Conservation (phyloP, 2,797 vertebrate species). For the Toxotes lorentzi region DNA sequence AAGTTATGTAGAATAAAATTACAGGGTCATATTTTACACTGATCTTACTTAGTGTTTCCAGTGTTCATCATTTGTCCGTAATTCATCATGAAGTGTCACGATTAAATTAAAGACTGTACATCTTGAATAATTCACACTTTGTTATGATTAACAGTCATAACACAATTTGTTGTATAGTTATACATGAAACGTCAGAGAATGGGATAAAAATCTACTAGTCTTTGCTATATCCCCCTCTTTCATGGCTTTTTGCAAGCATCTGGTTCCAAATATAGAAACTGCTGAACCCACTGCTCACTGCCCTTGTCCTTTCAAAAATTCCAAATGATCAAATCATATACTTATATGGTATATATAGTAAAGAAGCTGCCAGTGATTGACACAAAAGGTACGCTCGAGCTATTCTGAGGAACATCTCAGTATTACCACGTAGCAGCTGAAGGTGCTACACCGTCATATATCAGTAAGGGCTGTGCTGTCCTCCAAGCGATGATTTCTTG, state of each 20-base stretch:
- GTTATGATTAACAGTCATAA: constrained; percentile 48
- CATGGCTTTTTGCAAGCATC: constrained; percentile 40
- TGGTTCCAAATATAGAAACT: constrained; percentile 29
- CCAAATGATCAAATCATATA: constrained; percentile 53
- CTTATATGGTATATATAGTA: constrained; percentile 49
- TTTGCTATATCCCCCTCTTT: neutral
- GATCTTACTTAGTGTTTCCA: constrained; percentile 23
- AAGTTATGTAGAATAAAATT: constrained; percentile 22
- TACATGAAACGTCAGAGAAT: constrained; percentile 45
- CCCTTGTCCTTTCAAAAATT: constrained; percentile 54
- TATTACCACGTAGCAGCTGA: constrained; percentile 37
- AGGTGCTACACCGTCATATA: constrained; percentile 52
- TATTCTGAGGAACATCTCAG: constrained; percentile 63
- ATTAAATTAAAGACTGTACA: constrained; percentile 40
- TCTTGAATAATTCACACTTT: constrained; percentile 36
- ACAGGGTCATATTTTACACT: constrained; percentile 18
- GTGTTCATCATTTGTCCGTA: constrained; percentile 35
- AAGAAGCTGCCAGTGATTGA: constrained; percentile 38
- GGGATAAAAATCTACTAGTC: constrained; percentile 22
- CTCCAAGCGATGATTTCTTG: constrained; percentile 66
- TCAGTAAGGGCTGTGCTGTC: constrained; percentile 51
- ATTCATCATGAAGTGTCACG: constrained; percentile 50
- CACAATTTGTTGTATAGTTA: constrained; percentile 27
- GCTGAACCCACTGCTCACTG: constrained; percentile 27
- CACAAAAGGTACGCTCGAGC: constrained; percentile 39